A percentile compares a stretch with the other conserved stretches of the same genome.
phyloP scores from a whole-genome alignment of 2,797 vertebrate species.

The Diplodus puntazzo region DNA sequence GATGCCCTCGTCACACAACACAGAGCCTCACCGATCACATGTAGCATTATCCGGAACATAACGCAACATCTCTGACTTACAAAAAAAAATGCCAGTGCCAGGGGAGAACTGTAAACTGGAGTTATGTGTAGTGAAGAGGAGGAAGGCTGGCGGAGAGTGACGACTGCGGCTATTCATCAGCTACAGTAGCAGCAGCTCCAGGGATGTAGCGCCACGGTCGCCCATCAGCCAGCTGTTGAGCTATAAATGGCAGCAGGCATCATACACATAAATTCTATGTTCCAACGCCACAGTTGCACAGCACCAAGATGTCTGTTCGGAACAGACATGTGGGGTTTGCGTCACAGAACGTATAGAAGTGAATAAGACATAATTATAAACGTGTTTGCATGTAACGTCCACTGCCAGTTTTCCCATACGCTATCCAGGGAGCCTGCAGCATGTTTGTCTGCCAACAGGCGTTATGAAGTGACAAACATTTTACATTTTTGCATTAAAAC shows the following conservation, averaged over 20 bases:
- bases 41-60: slow-evolving; percentile 24
- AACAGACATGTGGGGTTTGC: background rate
- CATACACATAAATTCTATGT: slow-evolving; percentile 23
- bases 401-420: background rate
- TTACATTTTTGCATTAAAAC: no score
- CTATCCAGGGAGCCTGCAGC: background rate
- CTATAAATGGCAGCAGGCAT: slow-evolving; percentile 57
- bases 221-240: slow-evolving; percentile 62
- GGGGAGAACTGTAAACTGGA: slow-evolving; percentile 48
- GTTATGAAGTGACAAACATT: background rate
- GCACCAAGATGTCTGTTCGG: background rate
- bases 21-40: slow-evolving; percentile 27
- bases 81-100: slow-evolving; percentile 30
- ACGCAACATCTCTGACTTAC: slow-evolving; percentile 32
- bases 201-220: slow-evolving; percentile 20
- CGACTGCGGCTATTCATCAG: slow-evolving; percentile 56
- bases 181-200: slow-evolving; percentile 46
- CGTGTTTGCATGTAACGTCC: background rate
- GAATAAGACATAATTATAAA: no score
- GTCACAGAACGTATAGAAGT: background rate
- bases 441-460: background rate
- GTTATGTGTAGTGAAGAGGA: slow-evolving; percentile 49
- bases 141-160: slow-evolving; percentile 38
- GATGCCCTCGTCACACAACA: background rate
- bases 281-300: background rate